Percentiles rank a stretch among this genome's conserved stretches.
Conservation (phyloP, 2,797 vertebrate genomes). For the Coregonus ussuriensis region DNA sequence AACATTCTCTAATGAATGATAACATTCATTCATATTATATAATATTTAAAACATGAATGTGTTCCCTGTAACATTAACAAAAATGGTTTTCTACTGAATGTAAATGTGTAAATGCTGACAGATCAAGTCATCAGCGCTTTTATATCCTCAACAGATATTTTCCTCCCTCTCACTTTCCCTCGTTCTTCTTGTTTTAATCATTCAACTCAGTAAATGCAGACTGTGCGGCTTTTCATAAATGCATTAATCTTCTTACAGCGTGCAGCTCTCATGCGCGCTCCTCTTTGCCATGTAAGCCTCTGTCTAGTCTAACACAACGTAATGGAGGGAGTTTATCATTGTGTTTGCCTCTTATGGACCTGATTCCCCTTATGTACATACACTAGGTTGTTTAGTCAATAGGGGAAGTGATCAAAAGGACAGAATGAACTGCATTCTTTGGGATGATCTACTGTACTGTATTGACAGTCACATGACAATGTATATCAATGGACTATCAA, state of each 20-base stretch:
- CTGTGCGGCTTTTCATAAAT: constrained; percentile 77
- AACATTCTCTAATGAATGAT: background rate
- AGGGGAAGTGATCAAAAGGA: too few species aligned
- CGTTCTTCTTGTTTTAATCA: constrained; percentile 66
- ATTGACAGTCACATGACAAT: too few species aligned
- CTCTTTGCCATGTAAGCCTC: constrained; percentile 58
- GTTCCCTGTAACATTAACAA: constrained; percentile 45
- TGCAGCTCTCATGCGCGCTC: constrained; percentile 34
- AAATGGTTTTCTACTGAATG: constrained; percentile 51
- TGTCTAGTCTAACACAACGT: constrained; percentile 30
- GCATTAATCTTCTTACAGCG: constrained; percentile 76
- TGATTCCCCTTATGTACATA: background rate
- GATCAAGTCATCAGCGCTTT: constrained; percentile 41
- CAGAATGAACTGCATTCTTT: too few species aligned
- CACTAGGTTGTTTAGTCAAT: too few species aligned
- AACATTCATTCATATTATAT: too few species aligned
- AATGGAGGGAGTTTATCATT: constrained; percentile 63
- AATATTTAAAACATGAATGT: background rate
- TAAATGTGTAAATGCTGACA: constrained; percentile 41
- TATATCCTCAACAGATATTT: constrained; percentile 63
- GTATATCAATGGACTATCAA: too few species aligned
- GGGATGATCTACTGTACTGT: too few species aligned
- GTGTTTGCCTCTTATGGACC: constrained; percentile 32
- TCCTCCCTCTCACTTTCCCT: constrained; percentile 40
- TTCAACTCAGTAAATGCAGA: constrained; percentile 69